Base-by-base conservation (phyloP, 2,797 vertebrate species). In the Notoglanidium macrostoma region DNA sequence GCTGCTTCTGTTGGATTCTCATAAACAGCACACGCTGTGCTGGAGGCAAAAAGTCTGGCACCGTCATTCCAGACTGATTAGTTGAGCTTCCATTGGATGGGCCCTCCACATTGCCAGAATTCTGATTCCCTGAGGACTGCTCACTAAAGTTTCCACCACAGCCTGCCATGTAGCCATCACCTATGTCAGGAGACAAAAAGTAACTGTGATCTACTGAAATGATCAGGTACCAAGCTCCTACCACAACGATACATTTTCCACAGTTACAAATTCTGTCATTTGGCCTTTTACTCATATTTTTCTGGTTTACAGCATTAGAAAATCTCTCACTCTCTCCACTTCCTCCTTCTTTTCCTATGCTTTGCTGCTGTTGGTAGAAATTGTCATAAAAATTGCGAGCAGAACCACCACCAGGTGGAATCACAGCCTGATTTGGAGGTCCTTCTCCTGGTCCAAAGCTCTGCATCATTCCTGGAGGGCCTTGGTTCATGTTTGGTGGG, bases 1-100 rank as follows among this genome's bases (percentile, higher is more conserved):
- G 97, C 93, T 99, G 97, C 90, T 99, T 99, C 92, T 98, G 98
- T 88, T 98, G 98, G 92, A 99, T 98, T 87, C 98, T 95, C 95
- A 99, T 94, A 92, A 98, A 99, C 19, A 99, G 95, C 14, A 97
- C 97, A 0, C 97, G 95, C 91, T 98, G 98, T 0, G 98, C 97
- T 0, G 98, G 97, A 0, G 98, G 98, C 91, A 99, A 92, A 93
- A 98, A 98, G 91, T 99, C 98, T 0, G 98, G 97, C 59, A 98
- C 95, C 57, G 93, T 93, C 65, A 95, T 94, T 49, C 95, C 94
- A n/a, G 96, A 93, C 40, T 92, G 94, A 90, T 86, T 91, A 81
- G 93, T 89, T 0, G 95, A 88, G 0, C 93, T 92, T 44, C 94
- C 93, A 5, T 93, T 95, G 17, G 93, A 65, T 5, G 93, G 61